Percentiles rank a stretch among this genome's conserved stretches.
Evolutionary conservation across 1,140 invertebrate species (phyloP).

Genomic region (Listronotus bonariensis): DNA sequence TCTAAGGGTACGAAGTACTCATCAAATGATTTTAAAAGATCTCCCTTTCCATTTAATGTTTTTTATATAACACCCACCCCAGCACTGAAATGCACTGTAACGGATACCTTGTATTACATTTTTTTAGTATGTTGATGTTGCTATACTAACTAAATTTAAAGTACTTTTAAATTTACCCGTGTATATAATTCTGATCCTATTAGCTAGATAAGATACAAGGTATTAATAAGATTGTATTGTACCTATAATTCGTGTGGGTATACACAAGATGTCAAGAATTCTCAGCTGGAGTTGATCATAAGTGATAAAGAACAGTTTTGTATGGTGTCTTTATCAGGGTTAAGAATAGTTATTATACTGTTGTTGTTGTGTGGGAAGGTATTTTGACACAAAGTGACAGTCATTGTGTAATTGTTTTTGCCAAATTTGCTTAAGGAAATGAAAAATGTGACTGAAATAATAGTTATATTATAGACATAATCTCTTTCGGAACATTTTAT

Average conservation of each 20-base stretch:
- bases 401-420: neutral
- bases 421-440: neutral
- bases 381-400: conserved; percentile 6
- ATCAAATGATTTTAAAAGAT: no score
- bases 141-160: no score
- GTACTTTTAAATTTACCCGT: conserved; percentile 2
- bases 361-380: conserved; percentile 24
- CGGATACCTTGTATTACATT: no score
- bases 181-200: conserved; percentile 17
- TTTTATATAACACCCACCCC: no score
- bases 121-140: no score
- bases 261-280: conserved; percentile 21
- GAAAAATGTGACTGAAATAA: no score
- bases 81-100: no score
- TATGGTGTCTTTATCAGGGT: conserved; percentile 19
- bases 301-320: conserved; percentile 9
- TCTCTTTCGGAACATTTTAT: no score
- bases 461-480: no score
- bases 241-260: conserved; percentile 30
- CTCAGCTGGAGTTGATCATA: conserved; percentile 15
- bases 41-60: no score
- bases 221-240: conserved; percentile 34
- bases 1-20: no score
- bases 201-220: conserved; percentile 32
- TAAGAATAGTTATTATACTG: conserved; percentile 17